phyloP scores from a whole-genome alignment of 1,140 invertebrate species.

The Zelostemma sp. region DNA sequence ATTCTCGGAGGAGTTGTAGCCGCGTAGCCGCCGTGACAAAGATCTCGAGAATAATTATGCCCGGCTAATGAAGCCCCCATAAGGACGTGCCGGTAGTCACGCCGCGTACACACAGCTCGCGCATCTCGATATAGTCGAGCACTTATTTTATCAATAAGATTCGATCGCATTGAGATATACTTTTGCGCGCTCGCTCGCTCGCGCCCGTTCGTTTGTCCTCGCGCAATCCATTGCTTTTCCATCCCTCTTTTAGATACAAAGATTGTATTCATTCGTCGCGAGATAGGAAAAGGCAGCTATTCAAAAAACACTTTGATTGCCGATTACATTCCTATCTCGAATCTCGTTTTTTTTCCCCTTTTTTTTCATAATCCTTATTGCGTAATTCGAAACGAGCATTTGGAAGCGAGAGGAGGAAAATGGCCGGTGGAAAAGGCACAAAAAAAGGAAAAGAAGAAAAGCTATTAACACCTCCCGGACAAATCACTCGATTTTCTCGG shows the following conservation, averaged over 20 bases:
- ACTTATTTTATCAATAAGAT: conserved; percentile 52
- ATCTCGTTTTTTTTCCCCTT: too few relatives aligned
- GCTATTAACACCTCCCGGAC: conserved; percentile 69
- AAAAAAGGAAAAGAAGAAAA: conserved; percentile 11
- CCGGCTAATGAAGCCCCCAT: conserved; percentile 60
- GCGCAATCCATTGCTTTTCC: conserved; percentile 31
- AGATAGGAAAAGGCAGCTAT: conserved; percentile 38
- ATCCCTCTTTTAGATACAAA: conserved; percentile 29
- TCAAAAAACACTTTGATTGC: conserved; percentile 10
- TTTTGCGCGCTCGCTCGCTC: conserved; percentile 31
- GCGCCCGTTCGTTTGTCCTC: conserved; percentile 32
- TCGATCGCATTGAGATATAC: conserved; percentile 48
- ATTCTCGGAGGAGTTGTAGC: conserved; percentile 13
- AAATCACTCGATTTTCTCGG: conserved; percentile 71
- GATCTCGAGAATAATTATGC: conserved; percentile 62
- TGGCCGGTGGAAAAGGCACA: conserved; percentile 11
- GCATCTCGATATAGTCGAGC: conserved; percentile 19
- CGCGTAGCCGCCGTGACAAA: conserved; percentile 53
- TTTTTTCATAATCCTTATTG: too few relatives aligned
- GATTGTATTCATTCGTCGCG: conserved; percentile 36
- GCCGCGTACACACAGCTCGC: conserved; percentile 24
- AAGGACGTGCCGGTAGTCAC: conserved; percentile 49
- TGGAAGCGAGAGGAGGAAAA: conserved; percentile 14
- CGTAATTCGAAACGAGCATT: too few relatives aligned
- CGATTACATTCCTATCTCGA: too few relatives aligned